Conservation (phyloP, 2,888 invertebrate genomes). For the Napeogenes sylphis region DNA sequence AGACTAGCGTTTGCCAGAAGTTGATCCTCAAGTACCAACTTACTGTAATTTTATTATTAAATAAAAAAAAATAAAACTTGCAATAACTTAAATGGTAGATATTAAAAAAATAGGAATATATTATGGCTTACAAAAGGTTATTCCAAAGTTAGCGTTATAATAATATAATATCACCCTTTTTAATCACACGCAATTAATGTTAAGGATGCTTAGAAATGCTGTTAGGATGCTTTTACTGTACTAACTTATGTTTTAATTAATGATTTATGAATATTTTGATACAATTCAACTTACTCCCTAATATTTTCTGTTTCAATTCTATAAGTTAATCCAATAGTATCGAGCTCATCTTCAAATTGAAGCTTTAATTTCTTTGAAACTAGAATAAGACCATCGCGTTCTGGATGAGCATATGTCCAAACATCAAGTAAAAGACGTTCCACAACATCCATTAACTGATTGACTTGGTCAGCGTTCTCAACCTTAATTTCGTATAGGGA, state of each 20-base stretch:
- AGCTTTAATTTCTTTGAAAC: slow-evolving; percentile 43
- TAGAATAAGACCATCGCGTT: slow-evolving; percentile 37
- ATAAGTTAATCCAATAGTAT: slow-evolving; percentile 41
- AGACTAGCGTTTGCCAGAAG: slow-evolving; percentile 79
- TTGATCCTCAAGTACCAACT: slow-evolving; percentile 40
- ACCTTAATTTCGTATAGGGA: slow-evolving; percentile 39
- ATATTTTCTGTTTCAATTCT: slow-evolving; percentile 51
- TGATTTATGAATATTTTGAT: too few relatives aligned
- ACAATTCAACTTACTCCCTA: slow-evolving; percentile 49
- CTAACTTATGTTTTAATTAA: too few relatives aligned
- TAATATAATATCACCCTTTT: too few relatives aligned
- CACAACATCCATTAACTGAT: slow-evolving; percentile 44
- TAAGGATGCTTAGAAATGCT: too few relatives aligned
- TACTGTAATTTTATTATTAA: slow-evolving; percentile 1
- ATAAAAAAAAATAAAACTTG: too few relatives aligned
- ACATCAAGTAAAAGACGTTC: slow-evolving; percentile 42
- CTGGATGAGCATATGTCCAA: slow-evolving; percentile 44
- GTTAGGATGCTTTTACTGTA: too few relatives aligned
- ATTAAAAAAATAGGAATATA: too few relatives aligned
- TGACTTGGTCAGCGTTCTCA: slow-evolving; percentile 31
- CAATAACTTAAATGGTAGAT: too few relatives aligned
- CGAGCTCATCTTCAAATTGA: slow-evolving; percentile 46
- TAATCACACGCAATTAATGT: too few relatives aligned
- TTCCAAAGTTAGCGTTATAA: too few relatives aligned
- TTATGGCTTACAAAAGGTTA: too few relatives aligned